phyloP scores from a whole-genome alignment of 2,888 invertebrate genomes.

The Elaeidobius kamerunicus region DNA sequence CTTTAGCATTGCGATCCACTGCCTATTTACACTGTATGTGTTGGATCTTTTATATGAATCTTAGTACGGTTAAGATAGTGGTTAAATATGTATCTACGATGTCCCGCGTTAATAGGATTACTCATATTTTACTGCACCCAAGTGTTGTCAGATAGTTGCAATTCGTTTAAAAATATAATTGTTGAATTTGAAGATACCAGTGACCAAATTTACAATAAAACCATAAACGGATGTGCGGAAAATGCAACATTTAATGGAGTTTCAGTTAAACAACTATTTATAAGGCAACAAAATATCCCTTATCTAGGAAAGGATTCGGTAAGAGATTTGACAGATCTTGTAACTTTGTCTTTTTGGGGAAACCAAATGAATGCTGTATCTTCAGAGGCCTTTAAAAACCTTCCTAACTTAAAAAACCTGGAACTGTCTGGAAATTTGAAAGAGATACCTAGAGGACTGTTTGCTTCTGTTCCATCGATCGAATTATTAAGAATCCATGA shows the following conservation, averaged over 20 bases:
- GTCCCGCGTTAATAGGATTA: neutral
- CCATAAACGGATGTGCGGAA: conserved; percentile 14
- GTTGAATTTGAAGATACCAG: neutral
- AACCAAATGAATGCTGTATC: conserved; percentile 7
- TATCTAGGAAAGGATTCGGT: conserved; percentile 19
- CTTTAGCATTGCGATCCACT: too few species aligned
- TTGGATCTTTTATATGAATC: too few species aligned
- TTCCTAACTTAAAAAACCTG: conserved; percentile 22
- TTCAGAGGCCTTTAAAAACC: conserved; percentile 22
- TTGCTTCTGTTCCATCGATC: conserved; percentile 29
- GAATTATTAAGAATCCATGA: conserved; percentile 31
- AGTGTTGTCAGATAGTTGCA: neutral
- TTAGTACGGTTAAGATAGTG: too few species aligned
- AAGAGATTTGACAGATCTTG: conserved; percentile 11
- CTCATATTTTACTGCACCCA: neutral
- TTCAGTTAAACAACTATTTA: conserved; percentile 5
- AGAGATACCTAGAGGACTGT: conserved; percentile 27
- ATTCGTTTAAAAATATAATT: neutral
- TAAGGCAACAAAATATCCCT: conserved; percentile 11
- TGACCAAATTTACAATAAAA: conserved; percentile 3
- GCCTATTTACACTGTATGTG: too few species aligned
- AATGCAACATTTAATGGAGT: conserved; percentile 3
- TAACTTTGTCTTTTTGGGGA: conserved; percentile 19
- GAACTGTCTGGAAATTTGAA: conserved; percentile 27
- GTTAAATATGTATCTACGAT: neutral